A percentile compares a stretch with the other conserved stretches of the same genome.
phyloP scores from a whole-genome alignment of 2,113 vertebrate genomes.

The Triplophysa rosa region DNA sequence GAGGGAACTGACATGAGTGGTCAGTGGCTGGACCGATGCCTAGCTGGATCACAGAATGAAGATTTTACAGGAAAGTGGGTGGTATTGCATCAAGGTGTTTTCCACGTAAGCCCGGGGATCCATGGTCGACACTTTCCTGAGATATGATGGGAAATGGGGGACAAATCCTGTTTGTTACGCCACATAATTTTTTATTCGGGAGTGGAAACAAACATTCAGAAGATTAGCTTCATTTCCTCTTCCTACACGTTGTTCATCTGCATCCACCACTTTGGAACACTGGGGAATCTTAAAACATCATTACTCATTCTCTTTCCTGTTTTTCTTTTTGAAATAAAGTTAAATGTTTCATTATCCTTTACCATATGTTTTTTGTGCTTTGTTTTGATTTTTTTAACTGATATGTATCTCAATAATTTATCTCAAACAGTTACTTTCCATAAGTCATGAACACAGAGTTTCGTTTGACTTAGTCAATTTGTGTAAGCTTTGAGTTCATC shows the following conservation, averaged over 20 bases:
- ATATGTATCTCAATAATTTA: too few species aligned
- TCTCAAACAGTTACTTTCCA: too few species aligned
- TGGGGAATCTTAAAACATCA: background rate
- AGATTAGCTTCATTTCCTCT: conserved; percentile 35
- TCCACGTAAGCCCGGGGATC: background rate
- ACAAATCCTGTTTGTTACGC: conserved; percentile 20
- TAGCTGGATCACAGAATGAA: background rate
- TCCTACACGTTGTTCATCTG: conserved; percentile 15
- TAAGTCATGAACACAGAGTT: too few species aligned
- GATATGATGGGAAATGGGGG: conserved; percentile 12
- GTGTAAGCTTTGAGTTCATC: too few species aligned
- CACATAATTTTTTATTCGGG: background rate
- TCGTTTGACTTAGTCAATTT: too few species aligned
- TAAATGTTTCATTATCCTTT: background rate
- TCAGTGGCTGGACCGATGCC: conserved; percentile 9
- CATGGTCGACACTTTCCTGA: background rate
- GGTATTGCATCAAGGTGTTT: conserved; percentile 9
- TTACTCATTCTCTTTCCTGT: background rate
- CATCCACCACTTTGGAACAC: background rate
- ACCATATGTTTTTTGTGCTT: background rate
- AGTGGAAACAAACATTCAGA: conserved; percentile 23
- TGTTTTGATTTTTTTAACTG: background rate
- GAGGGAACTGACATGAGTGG: conserved; percentile 3
- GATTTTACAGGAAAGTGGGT: background rate
- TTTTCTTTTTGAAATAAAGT: background rate